Conservation (phyloP, 2,113 vertebrate genomes). For the Geococcyx californianus region DNA sequence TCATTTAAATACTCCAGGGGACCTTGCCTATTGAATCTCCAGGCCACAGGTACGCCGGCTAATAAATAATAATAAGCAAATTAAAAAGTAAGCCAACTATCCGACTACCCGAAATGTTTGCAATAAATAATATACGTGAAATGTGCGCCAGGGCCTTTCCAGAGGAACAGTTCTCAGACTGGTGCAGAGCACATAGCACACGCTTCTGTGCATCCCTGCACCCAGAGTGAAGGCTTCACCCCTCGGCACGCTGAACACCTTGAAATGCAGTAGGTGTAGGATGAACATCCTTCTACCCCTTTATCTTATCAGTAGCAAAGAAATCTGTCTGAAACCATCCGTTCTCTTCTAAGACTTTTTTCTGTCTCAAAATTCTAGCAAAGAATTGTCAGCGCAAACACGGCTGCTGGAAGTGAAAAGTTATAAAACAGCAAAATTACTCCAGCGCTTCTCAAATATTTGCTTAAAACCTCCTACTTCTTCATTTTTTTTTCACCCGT, state of each 20-base stretch:
- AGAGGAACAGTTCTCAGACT: not conserved
- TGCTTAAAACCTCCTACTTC: not conserved
- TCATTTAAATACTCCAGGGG: not conserved
- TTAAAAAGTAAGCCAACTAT: not conserved
- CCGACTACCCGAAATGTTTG: not conserved
- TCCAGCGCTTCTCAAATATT: not conserved
- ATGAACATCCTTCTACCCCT: not conserved
- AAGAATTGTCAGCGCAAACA: not conserved
- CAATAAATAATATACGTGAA: not conserved
- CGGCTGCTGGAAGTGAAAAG: not conserved
- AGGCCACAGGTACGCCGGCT: not conserved
- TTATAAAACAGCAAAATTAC: not conserved
- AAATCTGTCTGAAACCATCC: not conserved
- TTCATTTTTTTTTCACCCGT: not conserved
- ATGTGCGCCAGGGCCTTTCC: not conserved
- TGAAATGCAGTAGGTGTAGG: not conserved
- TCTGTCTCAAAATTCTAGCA: not conserved
- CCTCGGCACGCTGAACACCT: rapidly evolving
- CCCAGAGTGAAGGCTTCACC: not conserved
- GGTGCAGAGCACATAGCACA: not conserved
- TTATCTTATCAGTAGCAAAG: not conserved
- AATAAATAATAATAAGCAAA: not conserved
- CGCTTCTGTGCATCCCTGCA: not conserved
- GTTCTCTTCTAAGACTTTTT: not conserved
- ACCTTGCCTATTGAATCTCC: not conserved